Evolutionary conservation across 1,140 invertebrate species (phyloP).

Genomic region (Carposina sasakii): DNA sequence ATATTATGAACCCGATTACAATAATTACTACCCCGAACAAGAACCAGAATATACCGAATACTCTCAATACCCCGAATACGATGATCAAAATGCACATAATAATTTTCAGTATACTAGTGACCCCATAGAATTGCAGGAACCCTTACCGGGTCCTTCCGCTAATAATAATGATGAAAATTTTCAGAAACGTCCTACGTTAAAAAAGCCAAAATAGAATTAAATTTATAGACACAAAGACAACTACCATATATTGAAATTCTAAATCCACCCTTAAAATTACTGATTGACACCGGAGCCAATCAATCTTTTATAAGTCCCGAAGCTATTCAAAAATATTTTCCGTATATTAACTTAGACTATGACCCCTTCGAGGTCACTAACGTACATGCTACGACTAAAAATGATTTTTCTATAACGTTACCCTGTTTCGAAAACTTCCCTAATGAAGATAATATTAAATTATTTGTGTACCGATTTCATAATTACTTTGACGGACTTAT

Average conservation of each 20-base stretch:
- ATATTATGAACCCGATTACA: not conserved
- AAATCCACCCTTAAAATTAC: constrained; percentile 2
- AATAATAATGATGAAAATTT: not conserved
- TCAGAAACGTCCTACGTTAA: not conserved
- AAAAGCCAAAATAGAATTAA: not conserved
- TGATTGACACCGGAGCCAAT: constrained; percentile 2
- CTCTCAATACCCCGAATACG: too few relatives aligned
- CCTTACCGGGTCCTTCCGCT: not conserved
- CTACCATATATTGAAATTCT: not conserved
- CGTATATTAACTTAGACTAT: not conserved
- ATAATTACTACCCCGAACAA: too few relatives aligned
- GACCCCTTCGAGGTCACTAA: constrained; percentile 2
- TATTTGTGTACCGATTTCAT: constrained; percentile 2
- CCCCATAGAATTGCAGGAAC: not conserved
- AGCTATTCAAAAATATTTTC: not conserved
- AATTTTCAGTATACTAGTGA: not conserved
- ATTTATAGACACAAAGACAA: constrained; percentile 3
- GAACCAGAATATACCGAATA: too few relatives aligned
- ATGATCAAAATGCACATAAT: too few relatives aligned
- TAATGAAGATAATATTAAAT: not conserved
- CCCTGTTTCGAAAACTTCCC: not conserved
- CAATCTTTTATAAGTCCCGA: constrained; percentile 1
- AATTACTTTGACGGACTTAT: constrained; percentile 1
- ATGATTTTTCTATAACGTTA: not conserved
- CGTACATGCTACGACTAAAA: not conserved